A percentile compares a stretch with the other conserved stretches of the same genome.
Evolutionary conservation across 1,140 invertebrate species (phyloP).

Genomic region (Lordiphosa mommai): DNA sequence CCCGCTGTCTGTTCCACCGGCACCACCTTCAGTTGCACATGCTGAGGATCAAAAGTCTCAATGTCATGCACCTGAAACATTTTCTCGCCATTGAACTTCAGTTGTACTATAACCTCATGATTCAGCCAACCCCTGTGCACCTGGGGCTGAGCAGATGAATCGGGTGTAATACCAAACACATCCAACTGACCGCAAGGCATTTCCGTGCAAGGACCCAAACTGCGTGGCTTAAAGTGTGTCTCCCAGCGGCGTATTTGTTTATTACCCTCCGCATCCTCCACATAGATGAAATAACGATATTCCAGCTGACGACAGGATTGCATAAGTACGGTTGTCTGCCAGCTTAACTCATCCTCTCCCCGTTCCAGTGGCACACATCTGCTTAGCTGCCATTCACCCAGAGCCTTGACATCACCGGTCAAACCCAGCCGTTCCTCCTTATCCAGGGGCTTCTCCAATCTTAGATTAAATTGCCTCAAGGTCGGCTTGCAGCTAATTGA

Average conservation of each 20-base stretch:
- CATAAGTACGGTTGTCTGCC: conserved; percentile 80
- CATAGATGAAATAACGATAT: conserved; percentile 87
- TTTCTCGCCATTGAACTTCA: conserved; percentile 84
- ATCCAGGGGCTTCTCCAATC: conserved; percentile 39
- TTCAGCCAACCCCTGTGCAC: conserved; percentile 90
- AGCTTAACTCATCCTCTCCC: conserved; percentile 60
- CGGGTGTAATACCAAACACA: conserved; percentile 80
- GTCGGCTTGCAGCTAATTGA: conserved; percentile 47
- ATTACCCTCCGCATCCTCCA: conserved; percentile 51
- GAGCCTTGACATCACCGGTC: conserved; percentile 77
- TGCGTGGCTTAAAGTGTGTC: conserved; percentile 84
- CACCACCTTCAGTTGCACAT: conserved; percentile 63
- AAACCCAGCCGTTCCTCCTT: conserved; percentile 79
- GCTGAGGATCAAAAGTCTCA: conserved; percentile 71
- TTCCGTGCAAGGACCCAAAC: conserved; percentile 30
- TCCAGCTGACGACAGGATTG: conserved; percentile 82
- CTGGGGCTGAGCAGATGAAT: conserved; percentile 78
- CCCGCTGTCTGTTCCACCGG: conserved; percentile 61
- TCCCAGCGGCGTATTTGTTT: conserved; percentile 87
- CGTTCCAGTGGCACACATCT: conserved; percentile 71
- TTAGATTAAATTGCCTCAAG: conserved; percentile 53
- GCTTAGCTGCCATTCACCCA: conserved; percentile 80
- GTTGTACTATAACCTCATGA: conserved; percentile 88
- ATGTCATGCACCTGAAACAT: conserved; percentile 78
- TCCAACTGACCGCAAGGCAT: conserved; percentile 71